Conservation (phyloP, 2,113 vertebrate species). For the Gavialis gangeticus region DNA sequence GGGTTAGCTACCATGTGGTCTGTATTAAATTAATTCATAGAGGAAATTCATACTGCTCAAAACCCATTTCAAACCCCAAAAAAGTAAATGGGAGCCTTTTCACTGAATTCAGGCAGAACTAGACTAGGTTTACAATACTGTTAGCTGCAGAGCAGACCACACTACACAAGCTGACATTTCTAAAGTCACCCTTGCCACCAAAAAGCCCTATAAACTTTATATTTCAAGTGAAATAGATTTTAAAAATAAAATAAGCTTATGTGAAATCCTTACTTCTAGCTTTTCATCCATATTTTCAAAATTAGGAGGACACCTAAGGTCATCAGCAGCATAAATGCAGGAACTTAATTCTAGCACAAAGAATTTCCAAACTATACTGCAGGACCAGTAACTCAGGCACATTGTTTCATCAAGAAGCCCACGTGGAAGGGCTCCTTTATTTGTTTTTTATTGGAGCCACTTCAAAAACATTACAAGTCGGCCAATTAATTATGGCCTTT, state of each 20-base stretch:
- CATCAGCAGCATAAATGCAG: conserved; percentile 26
- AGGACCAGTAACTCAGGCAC: conserved; percentile 23
- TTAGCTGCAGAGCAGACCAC: neutral
- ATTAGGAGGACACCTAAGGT: neutral
- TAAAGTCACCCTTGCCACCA: neutral
- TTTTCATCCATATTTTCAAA: neutral
- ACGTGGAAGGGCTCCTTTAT: neutral
- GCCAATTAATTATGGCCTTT: conserved; percentile 43
- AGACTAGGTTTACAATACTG: neutral
- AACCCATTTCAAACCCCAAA: conserved; percentile 28
- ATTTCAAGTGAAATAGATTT: neutral
- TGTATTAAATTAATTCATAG: neutral
- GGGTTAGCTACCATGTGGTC: neutral
- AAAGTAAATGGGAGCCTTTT: neutral
- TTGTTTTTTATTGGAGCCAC: conserved; percentile 40
- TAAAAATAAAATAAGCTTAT: rapidly evolving
- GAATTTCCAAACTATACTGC: neutral
- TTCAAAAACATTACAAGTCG: conserved; percentile 59
- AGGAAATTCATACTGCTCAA: neutral
- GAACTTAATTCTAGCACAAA: conserved; percentile 12
- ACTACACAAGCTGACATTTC: neutral
- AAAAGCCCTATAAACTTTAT: neutral
- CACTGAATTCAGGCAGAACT: neutral
- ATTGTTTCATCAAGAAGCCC: conserved; percentile 64
- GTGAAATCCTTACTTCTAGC: neutral